Base-by-base conservation (phyloP, 2,888 invertebrate species). In the Heliconius aoede region DNA sequence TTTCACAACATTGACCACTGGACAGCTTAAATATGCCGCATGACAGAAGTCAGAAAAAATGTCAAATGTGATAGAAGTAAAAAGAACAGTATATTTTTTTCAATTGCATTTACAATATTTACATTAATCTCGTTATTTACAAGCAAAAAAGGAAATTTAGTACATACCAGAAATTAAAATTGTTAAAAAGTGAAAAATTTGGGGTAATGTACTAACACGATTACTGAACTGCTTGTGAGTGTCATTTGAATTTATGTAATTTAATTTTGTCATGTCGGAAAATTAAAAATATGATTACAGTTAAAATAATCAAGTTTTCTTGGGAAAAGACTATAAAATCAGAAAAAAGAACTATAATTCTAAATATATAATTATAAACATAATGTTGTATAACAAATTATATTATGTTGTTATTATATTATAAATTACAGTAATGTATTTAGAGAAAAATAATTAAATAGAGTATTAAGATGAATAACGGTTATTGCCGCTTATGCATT, bases 401-500 rank as follows among this genome's bases (percentile, higher is more conserved):
- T n/a, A n/a, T n/a, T n/a, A n/a, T n/a, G n/a, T n/a, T n/a, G n/a
- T n/a, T n/a, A n/a, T n/a, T n/a, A n/a, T n/a, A n/a, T n/a, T n/a
- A n/a, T n/a, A n/a, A n/a, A n/a, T n/a, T n/a, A n/a, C 1, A 60
- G 26, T 60, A 60, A 26, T 60, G 15, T 26, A 60, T 26, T 26
- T 11, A 24, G n/a, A 58, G n/a, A 26, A 55, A 55, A 46, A 46
- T 2, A 51, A 30, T 18, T 60, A 67, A 28, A 46, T 21, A 28
- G 28, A 30, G 36, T 36, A 40, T 24, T 46, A 77, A 74, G 68
- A 90, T 91, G 89, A 83, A 87, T 81, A 75, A 73, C 26, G 86
- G 84, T 79, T 40, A 85, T 60, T 93, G 92, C 80, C 86, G 92
- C 55, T 55, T 69, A 55, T 69, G 69, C 3, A 30, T 92, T 80